These are phyloP conservation scores for Bubalus kerabau DNA, from an alignment of 2,113 vertebrate species.

Conservation along the genomic window DNA sequence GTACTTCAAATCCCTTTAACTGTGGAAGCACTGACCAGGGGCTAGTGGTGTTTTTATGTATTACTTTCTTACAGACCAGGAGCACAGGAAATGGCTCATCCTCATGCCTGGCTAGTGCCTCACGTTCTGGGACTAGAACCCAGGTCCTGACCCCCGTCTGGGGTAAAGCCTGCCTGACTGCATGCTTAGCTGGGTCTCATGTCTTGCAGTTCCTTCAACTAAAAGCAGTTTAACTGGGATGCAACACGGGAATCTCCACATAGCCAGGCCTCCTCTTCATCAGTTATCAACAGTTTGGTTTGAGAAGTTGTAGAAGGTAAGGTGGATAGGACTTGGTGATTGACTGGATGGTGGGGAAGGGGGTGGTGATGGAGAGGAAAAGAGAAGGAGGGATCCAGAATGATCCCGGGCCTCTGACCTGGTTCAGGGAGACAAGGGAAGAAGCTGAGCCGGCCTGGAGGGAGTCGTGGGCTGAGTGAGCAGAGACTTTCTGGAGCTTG, in stretches of 20 bases:
- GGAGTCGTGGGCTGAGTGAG: background rate
- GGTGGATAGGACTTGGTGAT: background rate
- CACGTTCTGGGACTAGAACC: background rate
- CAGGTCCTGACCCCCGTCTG: background rate
- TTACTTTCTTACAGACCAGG: background rate
- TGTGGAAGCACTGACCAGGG: background rate
- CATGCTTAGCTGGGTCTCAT: background rate
- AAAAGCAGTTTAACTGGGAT: background rate
- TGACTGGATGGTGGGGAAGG: background rate
- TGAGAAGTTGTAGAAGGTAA: background rate
- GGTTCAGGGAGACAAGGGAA: accelerated
- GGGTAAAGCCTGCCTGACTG: background rate
- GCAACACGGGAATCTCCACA: background rate
- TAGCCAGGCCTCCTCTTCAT: background rate
- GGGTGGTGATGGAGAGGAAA: background rate
- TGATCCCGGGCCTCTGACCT: background rate
- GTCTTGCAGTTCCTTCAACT: background rate
- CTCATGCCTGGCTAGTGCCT: background rate
- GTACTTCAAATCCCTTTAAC: background rate
- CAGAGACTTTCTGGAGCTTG: no score
- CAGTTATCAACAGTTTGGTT: background rate
- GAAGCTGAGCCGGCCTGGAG: background rate
- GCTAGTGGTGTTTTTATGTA: background rate
- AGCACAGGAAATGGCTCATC: background rate
- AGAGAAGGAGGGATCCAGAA: background rate